A percentile compares a stretch with the other conserved stretches of the same genome.
Evolutionary conservation across 2,888 invertebrate species (phyloP).

Genomic region (Chrysopilus asiliformis): DNA sequence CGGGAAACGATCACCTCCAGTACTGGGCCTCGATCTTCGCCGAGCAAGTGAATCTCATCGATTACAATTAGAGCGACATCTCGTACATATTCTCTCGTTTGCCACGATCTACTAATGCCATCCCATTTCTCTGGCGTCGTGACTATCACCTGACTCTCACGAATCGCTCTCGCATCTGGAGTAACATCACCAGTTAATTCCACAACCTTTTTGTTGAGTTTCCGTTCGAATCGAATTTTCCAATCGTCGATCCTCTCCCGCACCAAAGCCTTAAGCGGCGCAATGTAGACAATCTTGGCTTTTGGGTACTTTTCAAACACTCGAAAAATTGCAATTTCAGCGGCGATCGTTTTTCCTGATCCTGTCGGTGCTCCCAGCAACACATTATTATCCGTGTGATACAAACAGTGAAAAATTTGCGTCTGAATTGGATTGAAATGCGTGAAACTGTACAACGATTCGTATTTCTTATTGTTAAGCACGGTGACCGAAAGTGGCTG

Average conservation of each 20-base stretch:
- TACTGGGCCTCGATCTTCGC: slow-evolving; percentile 78
- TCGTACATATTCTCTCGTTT: slow-evolving; percentile 86
- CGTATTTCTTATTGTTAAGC: slow-evolving; percentile 60
- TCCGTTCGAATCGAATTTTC: slow-evolving; percentile 63
- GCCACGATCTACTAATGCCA: slow-evolving; percentile 97
- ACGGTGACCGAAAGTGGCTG: slow-evolving; percentile 80
- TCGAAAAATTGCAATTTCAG: slow-evolving; percentile 93
- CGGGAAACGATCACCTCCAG: slow-evolving; percentile 96
- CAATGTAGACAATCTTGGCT: slow-evolving; percentile 90
- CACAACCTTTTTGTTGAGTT: slow-evolving; percentile 69
- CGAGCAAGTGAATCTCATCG: slow-evolving; percentile 95
- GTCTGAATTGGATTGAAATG: slow-evolving; percentile 99
- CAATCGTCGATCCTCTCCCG: slow-evolving; percentile 94
- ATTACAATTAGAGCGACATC: slow-evolving; percentile 87
- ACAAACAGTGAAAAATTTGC: slow-evolving; percentile 92
- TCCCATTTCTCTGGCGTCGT: slow-evolving; percentile 99
- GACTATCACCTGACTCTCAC: slow-evolving; percentile 80
- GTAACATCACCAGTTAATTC: slow-evolving; percentile 91
- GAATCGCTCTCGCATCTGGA: slow-evolving; percentile 71
- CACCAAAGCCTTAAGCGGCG: slow-evolving; percentile 94
- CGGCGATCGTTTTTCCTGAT: slow-evolving; percentile 96
- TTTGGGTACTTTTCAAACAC: slow-evolving; percentile 70
- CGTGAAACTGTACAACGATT: slow-evolving; percentile 74
- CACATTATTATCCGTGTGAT: slow-evolving; percentile 88
- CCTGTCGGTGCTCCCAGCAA: slow-evolving; percentile 74